Base-by-base conservation (phyloP, 2,797 vertebrate genomes). In the Chromis chromis region DNA sequence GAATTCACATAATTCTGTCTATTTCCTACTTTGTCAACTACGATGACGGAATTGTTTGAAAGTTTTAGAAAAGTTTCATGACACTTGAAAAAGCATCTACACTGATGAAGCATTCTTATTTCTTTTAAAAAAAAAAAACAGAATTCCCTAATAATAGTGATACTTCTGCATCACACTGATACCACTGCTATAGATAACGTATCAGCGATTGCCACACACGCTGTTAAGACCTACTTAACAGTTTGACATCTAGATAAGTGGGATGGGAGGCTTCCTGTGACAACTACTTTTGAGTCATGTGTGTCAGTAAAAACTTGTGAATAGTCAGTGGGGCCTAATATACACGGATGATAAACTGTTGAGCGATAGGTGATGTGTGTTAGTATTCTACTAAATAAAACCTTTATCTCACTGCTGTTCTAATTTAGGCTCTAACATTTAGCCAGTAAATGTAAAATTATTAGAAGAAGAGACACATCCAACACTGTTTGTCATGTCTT, bases 1-100 rank as follows among this genome's bases (percentile, higher is more conserved):
- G 19, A 48, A 53, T 22, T 58, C 28, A 7, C 28, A 40, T 16
- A 61, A 40, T 17, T 31, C 22, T 36, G 2, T 1, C 2, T 9
- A 6, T 33, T 65, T 71, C 48, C 17, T 63, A 21, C 56, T 71
- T 53, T 56, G 22, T 52, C n/a, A n/a, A 7, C n/a, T 22, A 16
- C 31, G 24, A 10, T 50, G 9, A 11, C 3, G 19, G 19, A 48
- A 48, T n/a, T 21, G 19, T 21, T 48, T 8, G 1, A 49, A 14
- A 13, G 22, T 24, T 50, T 24, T 50, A 50, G 3, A 3, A 42
- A 57, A 14, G 11, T 1, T 0, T 25, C 0, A 25, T 55, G 16
- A 5, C 33, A 33, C 31, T 55, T 65, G 2, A 44, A 28, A 63
- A 63, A 36, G 10, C 10, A 11, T 3, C 8, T 0, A 36, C 33